Evolutionary conservation across 2,888 invertebrate genomes (phyloP).

Genomic region (Sarcophaga carnaria): DNA sequence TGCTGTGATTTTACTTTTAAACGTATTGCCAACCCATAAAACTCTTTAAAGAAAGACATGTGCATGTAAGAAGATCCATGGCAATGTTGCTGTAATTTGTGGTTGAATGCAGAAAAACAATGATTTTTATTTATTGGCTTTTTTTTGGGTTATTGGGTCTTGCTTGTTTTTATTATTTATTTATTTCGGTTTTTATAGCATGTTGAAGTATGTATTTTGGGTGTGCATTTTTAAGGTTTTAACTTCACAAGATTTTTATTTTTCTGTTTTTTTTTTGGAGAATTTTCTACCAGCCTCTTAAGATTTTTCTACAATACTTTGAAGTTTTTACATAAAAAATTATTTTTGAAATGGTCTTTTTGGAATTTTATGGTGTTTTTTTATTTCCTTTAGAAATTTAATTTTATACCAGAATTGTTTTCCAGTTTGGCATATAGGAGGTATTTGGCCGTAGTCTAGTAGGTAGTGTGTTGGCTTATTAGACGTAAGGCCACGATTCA

Average conservation of each 20-base stretch:
- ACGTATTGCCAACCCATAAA: not conserved
- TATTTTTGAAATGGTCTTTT: not conserved
- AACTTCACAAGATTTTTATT: not conserved
- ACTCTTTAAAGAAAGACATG: not conserved
- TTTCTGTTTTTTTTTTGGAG: not conserved
- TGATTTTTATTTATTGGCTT: not conserved
- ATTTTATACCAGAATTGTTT: too few relatives aligned
- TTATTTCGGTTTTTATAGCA: not conserved
- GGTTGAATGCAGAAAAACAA: constrained; percentile 52
- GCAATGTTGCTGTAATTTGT: constrained; percentile 69
- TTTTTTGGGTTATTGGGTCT: constrained; percentile 53
- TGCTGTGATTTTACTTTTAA: too few relatives aligned
- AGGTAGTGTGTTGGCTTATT: too few relatives aligned
- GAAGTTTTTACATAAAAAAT: too few relatives aligned
- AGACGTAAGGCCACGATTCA: too few relatives aligned
- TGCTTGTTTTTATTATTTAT: constrained; percentile 18
- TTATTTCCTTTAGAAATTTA: too few relatives aligned
- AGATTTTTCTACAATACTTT: not conserved
- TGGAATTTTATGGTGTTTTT: not conserved
- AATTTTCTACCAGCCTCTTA: not conserved
- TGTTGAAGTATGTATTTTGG: constrained; percentile 15
- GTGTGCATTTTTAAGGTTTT: constrained; percentile 34
- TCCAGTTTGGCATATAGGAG: too few relatives aligned
- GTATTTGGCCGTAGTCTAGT: too few relatives aligned
- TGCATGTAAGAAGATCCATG: constrained; percentile 43